Evolutionary conservation across 2,888 invertebrate genomes (phyloP), one percentile per base, ranked within the genome.

Genomic region (Chrysodeixis includens): DNA sequence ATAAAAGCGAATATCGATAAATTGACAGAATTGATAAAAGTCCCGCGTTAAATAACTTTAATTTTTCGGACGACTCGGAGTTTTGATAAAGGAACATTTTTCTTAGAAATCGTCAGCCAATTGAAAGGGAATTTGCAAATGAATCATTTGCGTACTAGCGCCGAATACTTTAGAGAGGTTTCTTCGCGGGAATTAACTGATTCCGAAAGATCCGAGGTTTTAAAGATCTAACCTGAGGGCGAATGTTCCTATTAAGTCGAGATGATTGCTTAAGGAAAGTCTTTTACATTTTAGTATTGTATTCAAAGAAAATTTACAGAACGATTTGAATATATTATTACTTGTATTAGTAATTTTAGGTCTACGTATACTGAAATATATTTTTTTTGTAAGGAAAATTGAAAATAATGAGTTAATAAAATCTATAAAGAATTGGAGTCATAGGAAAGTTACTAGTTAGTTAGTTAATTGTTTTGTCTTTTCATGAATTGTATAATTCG

Each of bases 81-180:
- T 74, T 70, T 60, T 68, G 65, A 74, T 72, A 70, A 69, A 79
- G 67, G 68, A 58, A 74, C 22, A 71, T 81, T 82, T 83, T 71
- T 74, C 53, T 69, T 71, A 59, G 66, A 78, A 83, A 83, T 81
- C 77, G 75, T 71, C 79, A 62, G 74, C 65, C 78, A 78, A 84
- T 86, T 83, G 81, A 82, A 83, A 78, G 59, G 66, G 66, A 82
- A 81, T 82, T 83, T 62, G 73, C 63, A 78, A 83, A 81, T 81
- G 82, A 84, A 82, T 80, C 83, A 84, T 84, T 88, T 82, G 59
- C 70, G 69, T 79, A 76, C 72, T 76, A 74, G 72, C 35, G 56
- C 53, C 20, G 69, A 78, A 81, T 81, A 81, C 71, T 83, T 83
- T 69, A 62, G 74, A 74, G 71, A 72, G 71, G 67, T 76, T 76